phyloP scores from a whole-genome alignment of 2,797 vertebrate genomes.

The Orestias chungarensis region DNA sequence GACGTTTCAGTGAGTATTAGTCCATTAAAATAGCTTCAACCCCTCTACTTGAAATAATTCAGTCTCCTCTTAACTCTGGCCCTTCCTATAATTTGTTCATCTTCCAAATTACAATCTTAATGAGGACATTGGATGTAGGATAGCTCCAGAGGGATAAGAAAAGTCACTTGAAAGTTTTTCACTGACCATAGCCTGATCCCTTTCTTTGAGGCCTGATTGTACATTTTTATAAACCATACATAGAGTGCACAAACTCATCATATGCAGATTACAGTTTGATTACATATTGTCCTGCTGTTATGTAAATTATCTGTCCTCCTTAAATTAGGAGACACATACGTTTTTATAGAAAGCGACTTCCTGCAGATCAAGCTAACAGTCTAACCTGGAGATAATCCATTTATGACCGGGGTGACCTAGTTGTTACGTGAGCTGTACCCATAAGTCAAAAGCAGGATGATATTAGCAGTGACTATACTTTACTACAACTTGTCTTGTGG shows the following conservation, averaged over 20 bases:
- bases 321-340: too few relatives aligned
- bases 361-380: too few relatives aligned
- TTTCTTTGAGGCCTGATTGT: not conserved
- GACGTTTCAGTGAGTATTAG: conserved; percentile 12
- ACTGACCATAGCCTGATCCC: not conserved
- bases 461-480: not conserved
- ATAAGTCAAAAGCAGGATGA: not conserved
- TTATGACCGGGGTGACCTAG: too few relatives aligned
- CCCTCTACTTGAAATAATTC: conserved; percentile 28
- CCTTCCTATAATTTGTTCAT: conserved; percentile 38
- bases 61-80: conserved; percentile 45
- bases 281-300: not conserved
- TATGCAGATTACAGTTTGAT: not conserved
- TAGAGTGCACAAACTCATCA: not conserved
- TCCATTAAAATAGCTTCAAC: conserved; percentile 29
- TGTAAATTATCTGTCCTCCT: too few relatives aligned
- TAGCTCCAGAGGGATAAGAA: conserved; percentile 14
- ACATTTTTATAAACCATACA: not conserved
- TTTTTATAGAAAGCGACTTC: too few relatives aligned
- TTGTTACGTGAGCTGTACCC: too few relatives aligned
- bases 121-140: conserved; percentile 40
- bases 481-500: not conserved
- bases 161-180: not conserved
- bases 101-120: conserved; percentile 56
- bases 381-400: too few relatives aligned